Evolutionary conservation across 2,113 vertebrate genomes (phyloP), one percentile per base, ranked within the genome.

Genomic region (Meriones unguiculatus): DNA sequence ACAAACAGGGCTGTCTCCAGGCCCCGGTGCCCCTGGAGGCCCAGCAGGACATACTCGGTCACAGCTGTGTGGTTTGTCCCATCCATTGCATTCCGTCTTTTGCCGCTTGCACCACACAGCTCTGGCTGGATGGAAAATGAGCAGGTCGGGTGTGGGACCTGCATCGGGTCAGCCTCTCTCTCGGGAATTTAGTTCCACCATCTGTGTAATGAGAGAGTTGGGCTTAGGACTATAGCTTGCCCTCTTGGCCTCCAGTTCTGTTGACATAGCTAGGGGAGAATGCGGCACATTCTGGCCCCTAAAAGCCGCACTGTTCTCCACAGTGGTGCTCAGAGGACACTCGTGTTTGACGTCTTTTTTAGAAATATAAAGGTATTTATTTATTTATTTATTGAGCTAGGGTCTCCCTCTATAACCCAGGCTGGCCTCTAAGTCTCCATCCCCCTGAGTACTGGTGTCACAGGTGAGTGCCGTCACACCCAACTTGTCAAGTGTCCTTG

Each of bases 1-100:
- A 91, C n/a, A 54, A 95, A 97, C 82, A 98, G 93, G 59, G 59
- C 70, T 2, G 54, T 3, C 75, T 98, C 94, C 7, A 97, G 50
- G 22, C 78, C 5, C 8, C 0, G 86, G 72, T 91, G 75, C 38
- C 88, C 17, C 0, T 28, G 88, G 2, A 98, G 95, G 25, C 97
- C 97, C 54, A 97, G 86, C 41, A 97, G 91, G 93, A 98, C 6
- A 1, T 93, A 98, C 4, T 80, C 93, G 1, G 11, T 89, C 52
- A 77, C 32, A 11, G 25, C 32, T 0, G 59, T 92, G 65, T 41
- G 38, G 81, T 98, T 97, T 17, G 15, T 14, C 14, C 30, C 25
- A 2, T 14, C 64, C 96, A 95, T 97, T 38, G 91, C 57, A 75
- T 62, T 65, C 28, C 30, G 32, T 86, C 13, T 65, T 62, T 89